phyloP scores from a whole-genome alignment of 64 coral and sea anemone species.

The Actinia tenebrosa region DNA sequence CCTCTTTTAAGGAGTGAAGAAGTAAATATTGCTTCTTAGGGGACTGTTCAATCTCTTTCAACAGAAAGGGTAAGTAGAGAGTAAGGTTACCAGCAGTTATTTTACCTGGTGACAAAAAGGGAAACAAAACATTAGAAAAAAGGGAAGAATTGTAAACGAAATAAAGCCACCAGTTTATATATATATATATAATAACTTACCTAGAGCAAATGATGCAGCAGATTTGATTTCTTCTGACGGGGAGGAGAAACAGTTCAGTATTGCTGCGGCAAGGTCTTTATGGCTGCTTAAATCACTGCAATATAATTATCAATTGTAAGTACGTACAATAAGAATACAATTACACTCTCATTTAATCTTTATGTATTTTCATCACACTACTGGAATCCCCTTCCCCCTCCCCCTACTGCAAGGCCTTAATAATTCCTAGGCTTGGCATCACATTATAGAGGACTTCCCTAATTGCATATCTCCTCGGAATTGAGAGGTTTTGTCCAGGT shows the following conservation, averaged over 20 bases:
- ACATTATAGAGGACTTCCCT: too few species aligned
- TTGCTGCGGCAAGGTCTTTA: slow-evolving; percentile 68
- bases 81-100: slow-evolving; percentile 89
- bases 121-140: neutral
- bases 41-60: slow-evolving; percentile 92
- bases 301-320: neutral
- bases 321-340: neutral
- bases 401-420: too few species aligned
- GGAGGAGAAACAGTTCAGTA: slow-evolving; percentile 91
- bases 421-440: too few species aligned
- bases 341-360: too few species aligned
- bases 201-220: slow-evolving; percentile 90
- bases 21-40: slow-evolving; percentile 93
- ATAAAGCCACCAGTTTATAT: too few species aligned
- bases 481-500: too few species aligned
- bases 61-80: slow-evolving; percentile 80
- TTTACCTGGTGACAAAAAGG: slow-evolving; percentile 53
- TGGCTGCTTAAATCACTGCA: slow-evolving; percentile 91
- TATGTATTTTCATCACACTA: too few species aligned
- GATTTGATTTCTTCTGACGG: slow-evolving; percentile 98
- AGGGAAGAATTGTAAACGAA: neutral
- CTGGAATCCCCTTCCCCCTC: too few species aligned
- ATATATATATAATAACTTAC: slow-evolving; percentile 32
- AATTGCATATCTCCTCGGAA: too few species aligned
- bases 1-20: slow-evolving; percentile 95